Conservation (phyloP, 2,888 invertebrate genomes). For the Drepana falcataria region DNA sequence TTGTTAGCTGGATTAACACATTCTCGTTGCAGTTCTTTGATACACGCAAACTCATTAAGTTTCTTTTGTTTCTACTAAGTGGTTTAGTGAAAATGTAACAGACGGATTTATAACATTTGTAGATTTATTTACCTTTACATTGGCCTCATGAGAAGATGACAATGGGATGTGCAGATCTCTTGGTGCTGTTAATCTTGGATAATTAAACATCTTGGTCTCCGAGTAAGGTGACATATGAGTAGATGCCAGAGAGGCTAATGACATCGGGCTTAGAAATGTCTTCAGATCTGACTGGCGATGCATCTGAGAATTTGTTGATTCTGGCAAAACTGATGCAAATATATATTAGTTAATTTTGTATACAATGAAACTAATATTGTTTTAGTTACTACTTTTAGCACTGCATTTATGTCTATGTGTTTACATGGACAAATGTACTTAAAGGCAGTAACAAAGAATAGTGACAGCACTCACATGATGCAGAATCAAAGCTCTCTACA, state of each 20-base stretch:
- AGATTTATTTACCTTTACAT: constrained; percentile 37
- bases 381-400: too few species aligned
- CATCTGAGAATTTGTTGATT: constrained; percentile 26
- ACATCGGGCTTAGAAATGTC: constrained; percentile 56
- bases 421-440: background rate
- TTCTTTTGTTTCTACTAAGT: too few species aligned
- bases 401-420: too few species aligned
- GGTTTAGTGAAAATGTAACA: too few species aligned
- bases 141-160: constrained; percentile 21
- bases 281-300: constrained; percentile 34
- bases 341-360: background rate
- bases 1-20: too few species aligned
- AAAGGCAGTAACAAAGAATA: background rate
- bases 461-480: constrained; percentile 45
- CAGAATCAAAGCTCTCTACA: constrained; percentile 62
- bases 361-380: background rate
- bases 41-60: too few species aligned
- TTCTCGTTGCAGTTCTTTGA: too few species aligned
- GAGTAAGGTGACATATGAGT: constrained; percentile 47
- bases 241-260: constrained; percentile 53
- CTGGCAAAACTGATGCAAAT: constrained; percentile 37
- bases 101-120: too few species aligned
- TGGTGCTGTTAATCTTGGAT: constrained; percentile 54
- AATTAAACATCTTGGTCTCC: constrained; percentile 37
- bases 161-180: constrained; percentile 62